Conservation (phyloP, 1,140 invertebrate genomes). For the Berghia stephanieae region DNA sequence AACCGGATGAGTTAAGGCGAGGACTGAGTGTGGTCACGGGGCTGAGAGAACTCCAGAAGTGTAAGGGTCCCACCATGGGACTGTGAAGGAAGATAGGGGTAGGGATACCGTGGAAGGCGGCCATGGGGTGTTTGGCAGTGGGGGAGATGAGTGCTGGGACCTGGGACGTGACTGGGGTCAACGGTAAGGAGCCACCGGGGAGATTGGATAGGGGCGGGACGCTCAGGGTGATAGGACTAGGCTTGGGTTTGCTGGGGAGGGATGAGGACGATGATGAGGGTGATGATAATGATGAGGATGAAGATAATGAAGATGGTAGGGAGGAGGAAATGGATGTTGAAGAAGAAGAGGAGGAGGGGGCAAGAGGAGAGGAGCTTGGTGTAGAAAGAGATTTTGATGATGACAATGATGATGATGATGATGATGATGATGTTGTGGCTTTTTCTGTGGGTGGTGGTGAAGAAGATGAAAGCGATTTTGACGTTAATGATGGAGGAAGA, state of each 20-base stretch:
- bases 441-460: background rate
- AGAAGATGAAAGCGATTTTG: too few species aligned
- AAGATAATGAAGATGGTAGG: slow-evolving; percentile 15
- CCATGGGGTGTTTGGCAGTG: slow-evolving; percentile 36
- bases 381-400: slow-evolving; percentile 16
- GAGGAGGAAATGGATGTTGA: background rate
- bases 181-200: slow-evolving; percentile 18
- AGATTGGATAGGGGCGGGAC: slow-evolving; percentile 27
- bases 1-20: slow-evolving; percentile 37
- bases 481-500: slow-evolving; percentile 1
- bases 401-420: slow-evolving; percentile 13
- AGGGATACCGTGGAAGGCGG: slow-evolving; percentile 35
- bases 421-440: slow-evolving; percentile 16
- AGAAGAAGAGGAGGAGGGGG: slow-evolving; percentile 18
- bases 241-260: slow-evolving; percentile 46
- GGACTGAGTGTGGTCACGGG: slow-evolving; percentile 58
- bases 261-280: slow-evolving; percentile 20
- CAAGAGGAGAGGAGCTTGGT: background rate
- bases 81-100: slow-evolving; percentile 53
- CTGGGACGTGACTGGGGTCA: slow-evolving; percentile 31
- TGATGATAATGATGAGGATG: background rate
- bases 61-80: slow-evolving; percentile 52
- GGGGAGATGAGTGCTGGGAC: slow-evolving; percentile 37
- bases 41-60: slow-evolving; percentile 61
- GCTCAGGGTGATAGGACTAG: slow-evolving; percentile 42